Evolutionary conservation across 2,888 invertebrate species (phyloP), one percentile per base, ranked within the genome.

Genomic region (Caenorhabditis panamensis): DNA sequence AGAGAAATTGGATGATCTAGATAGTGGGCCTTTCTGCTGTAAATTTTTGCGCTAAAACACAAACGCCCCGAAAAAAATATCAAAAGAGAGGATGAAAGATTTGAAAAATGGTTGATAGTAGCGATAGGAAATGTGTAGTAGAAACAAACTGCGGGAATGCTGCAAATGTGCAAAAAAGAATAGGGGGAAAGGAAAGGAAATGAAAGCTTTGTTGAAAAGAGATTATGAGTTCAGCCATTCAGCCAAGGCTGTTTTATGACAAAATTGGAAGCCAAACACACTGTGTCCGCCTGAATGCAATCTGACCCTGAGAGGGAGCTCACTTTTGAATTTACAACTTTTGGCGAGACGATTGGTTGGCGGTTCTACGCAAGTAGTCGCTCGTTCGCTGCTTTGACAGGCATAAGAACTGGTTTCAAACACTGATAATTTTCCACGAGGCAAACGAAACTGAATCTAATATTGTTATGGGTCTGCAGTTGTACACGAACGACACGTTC

Each of bases 391-490:
- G 41, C 59, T 37, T 59, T 64, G 58, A 64, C 64, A 64, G 22
- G 20, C 73, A 61, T 56, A 37, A 47, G 49, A 75, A 75, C 75
- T 75, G 75, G 66, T 75, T 73, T 73, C 64, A 75, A 75, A 66
- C 61, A 59, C 59, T 75, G 66, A 67, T 67, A 59, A 73, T 58
- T 73, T 71, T 64, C 59, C 64, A 72, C 62, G 71, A 72, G 62
- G 71, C 66, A 61, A 59, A 72, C 49, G 36, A 59, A 66, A 75
- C 66, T 75, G 75, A 75, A 59, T 75, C 66, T 53, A 66, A 66
- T 66, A 73, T 75, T 75, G 66, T 75, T 75, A 67, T 66, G 66
- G 44, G 61, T 53, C 36, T 47, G 53, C 56, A 41, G 28, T 49
- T 37, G 49, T 44, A 64, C 72, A 64, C 69, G 44, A 22, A 24